Evolutionary conservation across 2,888 invertebrate genomes (phyloP), one percentile per base, ranked within the genome.

Genomic region (Cecidostiba fungosa): DNA sequence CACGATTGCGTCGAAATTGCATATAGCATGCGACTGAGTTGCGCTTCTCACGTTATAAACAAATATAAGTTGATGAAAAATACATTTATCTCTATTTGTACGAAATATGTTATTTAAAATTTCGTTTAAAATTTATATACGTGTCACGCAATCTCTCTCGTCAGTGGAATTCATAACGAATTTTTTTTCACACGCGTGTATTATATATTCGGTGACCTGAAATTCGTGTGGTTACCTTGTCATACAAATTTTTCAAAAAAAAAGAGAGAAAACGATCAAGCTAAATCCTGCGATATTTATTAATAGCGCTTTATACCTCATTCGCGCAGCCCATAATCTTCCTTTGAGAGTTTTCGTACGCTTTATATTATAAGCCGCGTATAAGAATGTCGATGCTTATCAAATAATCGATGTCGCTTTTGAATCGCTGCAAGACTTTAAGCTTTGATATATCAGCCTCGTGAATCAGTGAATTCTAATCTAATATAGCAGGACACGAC

Each of bases 401-500:
- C 85, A 50, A 82, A 78, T 73, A 85, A 77, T 82, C 77, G 73
- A 82, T 82, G 77, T 78, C 66, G 66, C 26, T 39, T 80, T 80
- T 43, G 73, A 85, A 78, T 85, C 73, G 47, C 59, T 16, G 29
- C 32, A 19, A 79, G 32, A 76, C 70, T 66, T 72, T 79, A 43
- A 76, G 76, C 76, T 83, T 85, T 26, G 32, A 79, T 79, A 70
- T 83, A 86, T 86, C 82, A 59, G 10, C 16, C 19, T 32, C 19
- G n/a, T 79, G 62, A 47, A 86, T 86, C 82, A 76, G 79, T 83
- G 76, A 80, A 82, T 77, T 82, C 77, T 80, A 83, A 86, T 86
- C 43, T 78, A 26, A n/a, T 26, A n/a, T 0, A 54, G 26, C 54
- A 1, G 32, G 26, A 73, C 59, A 47, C 66, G 26, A 14, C 39